Evolutionary conservation across 2,797 vertebrate genomes (phyloP), one percentile per base, ranked within the genome.

Genomic region (Fratercula arctica): DNA sequence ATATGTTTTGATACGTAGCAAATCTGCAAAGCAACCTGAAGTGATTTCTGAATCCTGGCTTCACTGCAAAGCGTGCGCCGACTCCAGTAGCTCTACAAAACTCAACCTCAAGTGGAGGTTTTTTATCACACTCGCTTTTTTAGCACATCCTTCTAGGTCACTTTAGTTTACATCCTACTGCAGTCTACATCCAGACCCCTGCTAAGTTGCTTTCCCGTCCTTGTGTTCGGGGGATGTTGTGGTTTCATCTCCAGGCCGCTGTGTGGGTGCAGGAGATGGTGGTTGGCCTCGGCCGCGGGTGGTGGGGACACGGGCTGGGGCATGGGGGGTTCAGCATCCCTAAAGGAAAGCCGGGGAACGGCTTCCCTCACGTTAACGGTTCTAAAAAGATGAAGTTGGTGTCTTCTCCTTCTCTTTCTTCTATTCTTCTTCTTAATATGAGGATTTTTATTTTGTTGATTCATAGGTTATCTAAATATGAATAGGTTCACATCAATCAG

Each of bases 301-400:
- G 28, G 63, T 23, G 14, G 29, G 29, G 15, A 9, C 37, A 6
- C 0, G 1, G 53, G 25, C 70, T 31, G 57, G n/a, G 41, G 9
- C 43, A 4, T 0, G 3, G 25, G 1, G 37, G 46, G 8, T 13
- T 29, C 26, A 3, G 56, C 16, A 5, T 35, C 45, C 3, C 0
- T 3, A 8, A 13, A 43, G 54, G 15, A 57, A 4, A 21, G 24
- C 51, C 3, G 7, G 46, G 23, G 12, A 70, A 2, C 4, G 5
- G 39, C 67, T 76, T 77, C n/a, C 41, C 8, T 0, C 0, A 1
- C 3, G 13, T 10, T 50, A 31, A 50, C 19, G 72, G 5, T 29
- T 72, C 48, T 25, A n/a, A 15, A 33, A 7, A 26, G 31, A 61
- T 46, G 54, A 66, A 69, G 21, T 41, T 0, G 2, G 19, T 24